Evolutionary conservation across 2,888 invertebrate species (phyloP), one percentile per base, ranked within the genome.

Genomic region (Oxytorus armatus): DNA sequence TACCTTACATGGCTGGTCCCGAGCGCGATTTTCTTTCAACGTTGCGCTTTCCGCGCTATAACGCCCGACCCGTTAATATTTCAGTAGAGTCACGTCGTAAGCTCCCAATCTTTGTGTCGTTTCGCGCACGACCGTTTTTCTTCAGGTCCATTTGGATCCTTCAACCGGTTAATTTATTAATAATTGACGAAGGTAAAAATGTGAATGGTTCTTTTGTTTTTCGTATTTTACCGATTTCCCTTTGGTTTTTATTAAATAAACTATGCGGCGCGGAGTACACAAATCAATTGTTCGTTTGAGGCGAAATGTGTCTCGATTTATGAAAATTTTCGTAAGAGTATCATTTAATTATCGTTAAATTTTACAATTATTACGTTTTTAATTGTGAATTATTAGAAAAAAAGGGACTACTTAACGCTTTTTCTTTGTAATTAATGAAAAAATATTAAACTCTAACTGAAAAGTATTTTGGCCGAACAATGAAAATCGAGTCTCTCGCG

Each of bases 21-120:
- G 47, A 23, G 77, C 44, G 53, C 47, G 51, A 74, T 61, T 68
- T 59, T 61, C 66, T 59, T 61, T 44, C 73, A 47, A 23, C 69
- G 29, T 53, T 73, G 57, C 69, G 29, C 65, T 77, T 74, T 68
- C 63, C 53, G 44, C 53, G 44, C 70, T 39, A 53, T 57, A 14
- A 42, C 51, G 25, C 36, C 14, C 11, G 44, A 18, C 36, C 14
- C 11, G 44, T 81, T 79, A 77, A 83, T 79, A 82, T 81, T 83
- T 81, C 81, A 81, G 55, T 63, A 53, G 68, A 55, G 36, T 25
- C 57, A 61, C 42, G 68, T 77, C 77, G 77, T 73, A 69, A 63
- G 55, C 68, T 80, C 25, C 53, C 63, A 18, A 57, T 69, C 68
- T 57, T 80, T 73, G 72, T 63, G 72, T 53, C 66, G 18, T 47